Evolutionary conservation across 2,888 invertebrate genomes (phyloP).

Genomic region (Cheilosia vernalis): DNA sequence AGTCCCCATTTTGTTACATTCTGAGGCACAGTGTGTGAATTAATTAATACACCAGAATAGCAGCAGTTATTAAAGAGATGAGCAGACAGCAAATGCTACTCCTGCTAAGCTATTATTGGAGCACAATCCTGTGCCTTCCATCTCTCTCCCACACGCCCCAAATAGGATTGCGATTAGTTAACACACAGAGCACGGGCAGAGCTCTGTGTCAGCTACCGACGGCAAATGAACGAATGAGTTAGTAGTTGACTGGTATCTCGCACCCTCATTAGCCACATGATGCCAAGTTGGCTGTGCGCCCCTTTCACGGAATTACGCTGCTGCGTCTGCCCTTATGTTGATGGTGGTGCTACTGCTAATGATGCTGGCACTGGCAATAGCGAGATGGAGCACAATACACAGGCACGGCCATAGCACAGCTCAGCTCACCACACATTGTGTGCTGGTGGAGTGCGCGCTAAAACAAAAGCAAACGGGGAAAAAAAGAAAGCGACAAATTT

Average conservation of each 20-base stretch:
- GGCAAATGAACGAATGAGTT: slow-evolving; percentile 70
- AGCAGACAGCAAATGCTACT: slow-evolving; percentile 6
- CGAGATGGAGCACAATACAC: slow-evolving; percentile 30
- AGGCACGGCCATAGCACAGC: background rate
- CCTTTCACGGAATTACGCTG: slow-evolving; percentile 21
- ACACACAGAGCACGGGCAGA: slow-evolving; percentile 18
- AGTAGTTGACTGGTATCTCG: slow-evolving; percentile 62
- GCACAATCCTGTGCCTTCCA: slow-evolving; percentile 20
- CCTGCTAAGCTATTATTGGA: slow-evolving; percentile 39
- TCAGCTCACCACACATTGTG: slow-evolving; percentile 3
- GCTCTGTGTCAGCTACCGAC: slow-evolving; percentile 51
- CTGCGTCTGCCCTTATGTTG: background rate
- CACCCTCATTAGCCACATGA: slow-evolving; percentile 62
- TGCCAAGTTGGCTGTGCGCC: slow-evolving; percentile 20
- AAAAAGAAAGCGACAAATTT: slow-evolving; percentile 70
- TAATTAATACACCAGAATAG: slow-evolving; percentile 58
- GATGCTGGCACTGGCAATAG: slow-evolving; percentile 17
- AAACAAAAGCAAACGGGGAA: slow-evolving; percentile 65
- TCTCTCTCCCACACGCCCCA: slow-evolving; percentile 67
- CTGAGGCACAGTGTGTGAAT: slow-evolving; percentile 45
- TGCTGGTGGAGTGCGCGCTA: slow-evolving; percentile 65
- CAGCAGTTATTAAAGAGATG: slow-evolving; percentile 54
- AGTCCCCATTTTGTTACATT: slow-evolving; percentile 63
- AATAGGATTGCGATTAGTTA: slow-evolving; percentile 56
- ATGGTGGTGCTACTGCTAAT: slow-evolving; percentile 33